Conservation (phyloP, 2,797 vertebrate species). For the Alcedo quadribrachys region DNA sequence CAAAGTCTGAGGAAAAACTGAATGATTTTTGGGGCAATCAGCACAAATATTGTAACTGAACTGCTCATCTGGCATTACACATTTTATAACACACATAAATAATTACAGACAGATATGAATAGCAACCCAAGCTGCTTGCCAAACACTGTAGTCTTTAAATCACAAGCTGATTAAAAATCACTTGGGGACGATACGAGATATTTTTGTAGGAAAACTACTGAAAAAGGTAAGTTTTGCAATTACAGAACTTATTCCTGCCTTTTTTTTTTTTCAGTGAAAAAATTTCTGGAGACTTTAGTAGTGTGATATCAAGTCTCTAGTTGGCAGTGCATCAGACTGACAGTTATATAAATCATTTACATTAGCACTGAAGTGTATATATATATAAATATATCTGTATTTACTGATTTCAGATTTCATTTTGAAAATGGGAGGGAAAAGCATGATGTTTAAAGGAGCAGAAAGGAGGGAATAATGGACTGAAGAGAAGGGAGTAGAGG, state of each 20-base stretch:
- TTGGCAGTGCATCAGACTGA: background rate
- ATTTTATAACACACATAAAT: background rate
- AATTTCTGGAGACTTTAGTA: background rate
- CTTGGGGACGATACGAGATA: background rate
- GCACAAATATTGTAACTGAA: background rate
- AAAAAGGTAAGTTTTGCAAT: background rate
- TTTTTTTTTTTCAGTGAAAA: background rate
- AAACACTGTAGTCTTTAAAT: background rate
- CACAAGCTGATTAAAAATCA: background rate
- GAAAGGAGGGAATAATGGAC: background rate
- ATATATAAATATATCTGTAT: background rate
- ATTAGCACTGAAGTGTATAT: background rate
- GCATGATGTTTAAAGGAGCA: background rate
- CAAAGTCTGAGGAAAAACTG: background rate
- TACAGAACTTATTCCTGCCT: background rate
- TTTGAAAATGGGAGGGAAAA: background rate
- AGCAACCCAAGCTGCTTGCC: background rate
- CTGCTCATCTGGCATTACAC: background rate
- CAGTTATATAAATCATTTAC: background rate
- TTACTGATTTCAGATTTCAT: background rate
- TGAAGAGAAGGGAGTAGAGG: background rate
- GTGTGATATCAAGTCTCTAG: background rate
- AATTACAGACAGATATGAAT: background rate
- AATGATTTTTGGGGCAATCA: background rate
- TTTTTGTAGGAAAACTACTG: background rate